Evolutionary conservation across 2,113 vertebrate genomes (phyloP).

Genomic region (Fukomys damarensis): DNA sequence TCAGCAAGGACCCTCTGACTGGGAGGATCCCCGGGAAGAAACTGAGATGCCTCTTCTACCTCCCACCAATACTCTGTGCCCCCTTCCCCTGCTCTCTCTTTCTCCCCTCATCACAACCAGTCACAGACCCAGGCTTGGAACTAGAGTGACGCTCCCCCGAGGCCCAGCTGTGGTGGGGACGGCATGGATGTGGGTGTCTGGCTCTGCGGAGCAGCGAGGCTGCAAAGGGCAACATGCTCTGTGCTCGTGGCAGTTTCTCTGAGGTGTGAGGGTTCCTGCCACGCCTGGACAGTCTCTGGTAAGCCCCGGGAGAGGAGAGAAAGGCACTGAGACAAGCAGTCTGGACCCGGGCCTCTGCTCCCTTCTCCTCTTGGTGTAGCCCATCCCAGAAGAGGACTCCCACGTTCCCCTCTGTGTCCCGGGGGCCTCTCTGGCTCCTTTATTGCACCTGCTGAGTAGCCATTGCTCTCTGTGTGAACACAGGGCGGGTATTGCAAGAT

Average conservation of each 20-base stretch:
- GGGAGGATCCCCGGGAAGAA: neutral
- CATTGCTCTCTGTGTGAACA: neutral
- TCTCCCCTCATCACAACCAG: neutral
- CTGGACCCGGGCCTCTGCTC: too few relatives aligned
- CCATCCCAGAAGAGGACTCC: neutral
- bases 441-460: rapidly evolving
- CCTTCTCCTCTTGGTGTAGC: neutral
- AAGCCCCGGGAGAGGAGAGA: neutral
- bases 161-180: neutral
- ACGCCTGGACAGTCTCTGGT: neutral
- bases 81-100: neutral
- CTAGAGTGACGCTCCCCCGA: neutral
- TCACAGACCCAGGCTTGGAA: neutral
- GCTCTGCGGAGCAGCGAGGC: neutral
- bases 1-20: neutral
- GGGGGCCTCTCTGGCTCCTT: too few relatives aligned
- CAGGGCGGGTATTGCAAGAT: rapidly evolving
- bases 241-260: neutral
- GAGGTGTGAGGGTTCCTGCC: neutral
- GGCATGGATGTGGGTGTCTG: neutral
- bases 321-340: neutral
- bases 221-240: neutral
- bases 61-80: rapidly evolving
- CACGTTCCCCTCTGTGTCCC: neutral
- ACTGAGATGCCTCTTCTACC: neutral